Base-by-base conservation (phyloP, 1,140 invertebrate genomes). In the Arctopsyche grandis region DNA sequence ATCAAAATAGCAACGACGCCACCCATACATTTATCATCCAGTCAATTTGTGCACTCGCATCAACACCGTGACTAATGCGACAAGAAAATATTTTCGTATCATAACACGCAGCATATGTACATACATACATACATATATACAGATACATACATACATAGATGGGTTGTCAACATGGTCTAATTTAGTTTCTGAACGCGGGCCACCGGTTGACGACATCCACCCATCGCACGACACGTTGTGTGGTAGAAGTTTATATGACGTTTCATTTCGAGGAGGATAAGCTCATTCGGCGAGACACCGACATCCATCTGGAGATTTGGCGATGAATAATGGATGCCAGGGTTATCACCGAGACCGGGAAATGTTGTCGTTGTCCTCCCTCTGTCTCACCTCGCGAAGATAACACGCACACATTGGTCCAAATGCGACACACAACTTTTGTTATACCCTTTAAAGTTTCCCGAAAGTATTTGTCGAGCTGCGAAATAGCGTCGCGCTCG, bases 271-370 rank as follows among this genome's bases (percentile, higher is more conserved):
- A 58, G 46, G 46, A n/a, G 71, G 46, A 74, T 74, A 74, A 74
- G 46, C 71, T 74, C 71, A 74, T 74, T 74, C 43, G 14, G 46
- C 24, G 29, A 38, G 71, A 29, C 43, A 58, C 19, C 43, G 24
- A n/a, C 71, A 74, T 74, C 71, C 71, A 74, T 74, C 71, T 74
- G 71, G 71, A 74, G 71, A 74, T 74, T 74, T 74, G 52, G 71
- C 71, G 71, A 74, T 74, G 71, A 74, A 74, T 74, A 74, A 74
- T 74, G 71, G 71, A 74, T 74, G 52, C 22, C 9, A 74, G 71
- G 29, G 71, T 74, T 74, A 74, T 74, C 71, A 22, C 71, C 26
- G 22, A 1, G 22, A n/a, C 29, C 29, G 29, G 29, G 29, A 4
- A 22, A 69, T 69, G 63, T 69, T 69, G 22, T 12, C 19, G 9